These are phyloP conservation scores for Notoglanidium macrostoma DNA, from an alignment of 2,797 vertebrate genomes.

Conservation along the genomic window DNA sequence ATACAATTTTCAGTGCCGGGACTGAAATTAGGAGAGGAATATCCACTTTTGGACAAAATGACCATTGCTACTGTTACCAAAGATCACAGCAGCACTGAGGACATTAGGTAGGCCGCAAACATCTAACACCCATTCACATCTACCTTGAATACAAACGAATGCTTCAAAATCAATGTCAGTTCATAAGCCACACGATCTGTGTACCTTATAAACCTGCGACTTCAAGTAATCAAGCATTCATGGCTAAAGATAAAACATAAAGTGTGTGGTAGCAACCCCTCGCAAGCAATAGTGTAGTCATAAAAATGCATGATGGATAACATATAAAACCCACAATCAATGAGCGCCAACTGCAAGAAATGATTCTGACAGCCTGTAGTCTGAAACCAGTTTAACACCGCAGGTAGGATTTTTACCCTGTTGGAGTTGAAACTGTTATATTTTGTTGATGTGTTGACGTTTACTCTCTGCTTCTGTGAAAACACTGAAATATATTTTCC, in stretches of 20 bases:
- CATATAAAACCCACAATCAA: background rate
- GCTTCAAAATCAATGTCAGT: background rate
- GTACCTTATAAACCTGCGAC: background rate
- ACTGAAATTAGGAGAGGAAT: background rate
- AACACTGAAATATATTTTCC: background rate
- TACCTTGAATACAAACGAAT: background rate
- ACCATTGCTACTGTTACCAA: background rate
- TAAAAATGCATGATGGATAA: slow-evolving; percentile 10
- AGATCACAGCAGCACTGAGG: background rate
- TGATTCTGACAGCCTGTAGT: background rate
- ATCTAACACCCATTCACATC: background rate
- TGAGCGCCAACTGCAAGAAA: background rate
- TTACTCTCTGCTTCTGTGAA: background rate
- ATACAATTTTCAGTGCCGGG: background rate
- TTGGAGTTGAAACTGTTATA: background rate
- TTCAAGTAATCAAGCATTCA: background rate
- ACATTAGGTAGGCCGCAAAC: background rate
- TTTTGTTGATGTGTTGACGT: background rate
- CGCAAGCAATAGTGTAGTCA: background rate
- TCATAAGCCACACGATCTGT: background rate
- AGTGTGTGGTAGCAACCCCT: too few species aligned
- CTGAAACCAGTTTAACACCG: background rate
- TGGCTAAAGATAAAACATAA: background rate
- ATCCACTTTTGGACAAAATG: background rate
- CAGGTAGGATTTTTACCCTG: background rate